These are phyloP conservation scores for Pristionchus entomophagus DNA, from an alignment of 2,888 invertebrate genomes.

Conservation along the genomic window DNA sequence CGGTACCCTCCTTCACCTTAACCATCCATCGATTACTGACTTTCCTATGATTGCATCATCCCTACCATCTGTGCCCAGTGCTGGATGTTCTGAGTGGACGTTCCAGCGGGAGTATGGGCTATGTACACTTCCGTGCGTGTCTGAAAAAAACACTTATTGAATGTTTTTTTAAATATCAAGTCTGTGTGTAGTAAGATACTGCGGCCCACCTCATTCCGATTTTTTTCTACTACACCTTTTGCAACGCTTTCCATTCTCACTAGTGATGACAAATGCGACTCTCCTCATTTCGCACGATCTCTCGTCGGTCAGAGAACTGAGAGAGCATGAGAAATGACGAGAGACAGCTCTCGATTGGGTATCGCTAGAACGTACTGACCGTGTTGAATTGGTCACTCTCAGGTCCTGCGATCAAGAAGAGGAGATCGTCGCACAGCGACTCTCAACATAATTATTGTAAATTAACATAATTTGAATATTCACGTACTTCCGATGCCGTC, in stretches of 20 bases:
- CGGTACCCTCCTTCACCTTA: slow-evolving; percentile 26
- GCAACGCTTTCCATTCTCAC: no score
- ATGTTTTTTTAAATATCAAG: background rate
- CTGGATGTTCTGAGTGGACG: slow-evolving; percentile 77
- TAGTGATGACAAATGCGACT: no score
- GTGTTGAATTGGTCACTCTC: slow-evolving; percentile 72
- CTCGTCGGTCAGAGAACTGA: no score
- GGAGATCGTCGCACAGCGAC: slow-evolving; percentile 83
- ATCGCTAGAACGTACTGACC: slow-evolving; percentile 50
- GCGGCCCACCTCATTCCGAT: background rate
- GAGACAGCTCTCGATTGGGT: no score
- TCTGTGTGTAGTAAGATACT: background rate
- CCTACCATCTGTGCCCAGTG: slow-evolving; percentile 77
- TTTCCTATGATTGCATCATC: background rate
- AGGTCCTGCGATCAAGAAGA: slow-evolving; percentile 85
- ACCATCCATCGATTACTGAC: background rate
- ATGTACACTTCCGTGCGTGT: slow-evolving; percentile 78
- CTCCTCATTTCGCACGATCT: no score
- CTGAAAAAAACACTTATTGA: slow-evolving; percentile 67
- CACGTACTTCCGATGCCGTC: background rate
- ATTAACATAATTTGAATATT: background rate
- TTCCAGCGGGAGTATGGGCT: slow-evolving; percentile 77
- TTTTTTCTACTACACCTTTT: no score
- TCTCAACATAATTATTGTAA: background rate
- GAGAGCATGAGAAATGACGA: no score